Conservation (phyloP, 2,888 invertebrate species). For the Tetragonula carbonaria region DNA sequence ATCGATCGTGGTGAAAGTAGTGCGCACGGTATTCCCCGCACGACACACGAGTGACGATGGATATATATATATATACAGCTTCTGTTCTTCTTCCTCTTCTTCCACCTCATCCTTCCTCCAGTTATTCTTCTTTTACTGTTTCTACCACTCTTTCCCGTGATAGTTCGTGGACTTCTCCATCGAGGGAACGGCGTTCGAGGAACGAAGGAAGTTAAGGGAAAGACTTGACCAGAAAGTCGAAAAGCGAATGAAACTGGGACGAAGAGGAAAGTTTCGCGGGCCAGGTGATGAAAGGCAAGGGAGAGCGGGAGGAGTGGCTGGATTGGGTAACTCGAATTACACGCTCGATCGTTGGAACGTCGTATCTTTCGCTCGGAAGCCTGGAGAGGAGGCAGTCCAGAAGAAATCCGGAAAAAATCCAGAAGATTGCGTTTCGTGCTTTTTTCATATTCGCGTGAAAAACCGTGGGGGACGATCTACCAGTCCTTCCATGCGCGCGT, state of each 20-base stretch:
- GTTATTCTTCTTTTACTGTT: background rate
- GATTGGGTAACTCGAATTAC: slow-evolving; percentile 24
- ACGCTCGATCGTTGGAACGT: slow-evolving; percentile 31
- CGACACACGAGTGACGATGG: background rate
- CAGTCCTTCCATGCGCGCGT: background rate
- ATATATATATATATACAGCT: background rate
- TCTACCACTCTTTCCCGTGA: background rate
- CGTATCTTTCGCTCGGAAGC: background rate
- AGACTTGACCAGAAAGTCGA: background rate
- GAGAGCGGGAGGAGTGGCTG: background rate
- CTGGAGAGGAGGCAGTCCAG: background rate
- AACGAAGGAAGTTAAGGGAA: background rate
- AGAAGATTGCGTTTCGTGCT: background rate
- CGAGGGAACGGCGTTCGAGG: background rate
- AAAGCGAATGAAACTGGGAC: background rate
- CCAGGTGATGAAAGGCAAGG: background rate
- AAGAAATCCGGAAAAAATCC: background rate
- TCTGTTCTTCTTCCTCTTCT: slow-evolving; percentile 3
- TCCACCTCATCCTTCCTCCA: background rate
- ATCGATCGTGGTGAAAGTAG: slow-evolving; percentile 42
- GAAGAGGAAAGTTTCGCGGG: background rate
- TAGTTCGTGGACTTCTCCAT: background rate
- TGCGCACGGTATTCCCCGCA: slow-evolving; percentile 26
- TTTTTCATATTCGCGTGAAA: slow-evolving; percentile 4
- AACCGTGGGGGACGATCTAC: slow-evolving; percentile 4